Conservation (phyloP, 2,888 invertebrate genomes). For the Drosophila stalkeri region DNA sequence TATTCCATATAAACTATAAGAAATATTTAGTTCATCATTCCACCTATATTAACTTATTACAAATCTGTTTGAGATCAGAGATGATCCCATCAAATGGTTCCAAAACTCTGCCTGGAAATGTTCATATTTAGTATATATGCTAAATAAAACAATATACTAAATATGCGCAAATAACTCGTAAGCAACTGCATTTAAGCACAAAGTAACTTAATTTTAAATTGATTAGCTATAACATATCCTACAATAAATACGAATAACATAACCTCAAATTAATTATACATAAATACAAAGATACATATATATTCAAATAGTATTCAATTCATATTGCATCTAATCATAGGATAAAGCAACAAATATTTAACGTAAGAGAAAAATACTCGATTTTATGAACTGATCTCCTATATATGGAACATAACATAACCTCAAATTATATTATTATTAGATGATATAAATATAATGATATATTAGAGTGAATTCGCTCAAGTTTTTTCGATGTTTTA, state of each 20-base stretch:
- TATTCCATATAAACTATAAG: background rate
- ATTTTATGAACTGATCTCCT: slow-evolving; percentile 1
- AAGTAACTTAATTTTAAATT: background rate
- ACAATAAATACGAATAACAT: background rate
- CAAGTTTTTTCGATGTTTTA: background rate
- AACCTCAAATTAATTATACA: slow-evolving; percentile 2
- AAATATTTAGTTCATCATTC: slow-evolving; percentile 1
- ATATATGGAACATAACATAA: slow-evolving; percentile 5
- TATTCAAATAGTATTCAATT: background rate
- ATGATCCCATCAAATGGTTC: slow-evolving; percentile 9
- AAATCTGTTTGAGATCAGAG: slow-evolving; percentile 2
- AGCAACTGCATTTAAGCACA: slow-evolving; percentile 7
- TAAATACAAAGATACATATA: background rate
- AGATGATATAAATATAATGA: no score
- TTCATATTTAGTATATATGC: slow-evolving; percentile 6
- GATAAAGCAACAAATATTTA: background rate
- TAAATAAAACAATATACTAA: background rate
- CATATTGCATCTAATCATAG: background rate
- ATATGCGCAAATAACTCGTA: background rate
- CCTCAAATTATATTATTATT: background rate
- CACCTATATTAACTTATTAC: slow-evolving; percentile 6
- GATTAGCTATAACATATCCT: slow-evolving; percentile 1
- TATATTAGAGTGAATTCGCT: background rate
- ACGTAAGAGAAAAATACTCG: background rate
- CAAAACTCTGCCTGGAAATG: slow-evolving; percentile 9